These are phyloP conservation scores for Dallia pectoralis DNA, from an alignment of 2,797 vertebrate species.

Conservation along the genomic window DNA sequence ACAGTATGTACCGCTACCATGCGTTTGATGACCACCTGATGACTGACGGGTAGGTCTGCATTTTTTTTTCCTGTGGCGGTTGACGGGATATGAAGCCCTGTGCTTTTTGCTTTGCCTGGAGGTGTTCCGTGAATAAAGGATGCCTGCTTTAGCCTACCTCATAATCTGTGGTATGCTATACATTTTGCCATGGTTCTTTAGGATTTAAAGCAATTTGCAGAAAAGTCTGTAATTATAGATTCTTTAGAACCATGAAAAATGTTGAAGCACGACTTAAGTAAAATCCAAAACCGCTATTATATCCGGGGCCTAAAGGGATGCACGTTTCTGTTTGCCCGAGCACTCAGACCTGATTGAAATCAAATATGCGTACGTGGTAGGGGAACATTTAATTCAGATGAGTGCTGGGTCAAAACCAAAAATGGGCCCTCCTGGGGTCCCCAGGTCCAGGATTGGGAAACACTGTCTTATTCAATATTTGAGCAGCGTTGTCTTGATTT, in stretches of 20 bases:
- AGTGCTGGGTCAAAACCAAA: no score
- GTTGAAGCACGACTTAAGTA: not conserved
- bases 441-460: no score
- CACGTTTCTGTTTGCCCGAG: no score
- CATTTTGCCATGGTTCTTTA: not conserved
- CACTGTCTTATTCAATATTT: no score
- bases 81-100: not conserved
- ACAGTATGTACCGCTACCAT: constrained; percentile 15
- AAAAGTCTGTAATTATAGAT: not conserved
- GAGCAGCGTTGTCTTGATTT: no score
- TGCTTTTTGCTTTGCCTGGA: constrained; percentile 20
- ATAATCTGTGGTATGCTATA: not conserved
- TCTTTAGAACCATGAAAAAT: not conserved
- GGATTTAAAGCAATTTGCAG: not conserved
- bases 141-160: not conserved
- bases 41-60: constrained; percentile 23
- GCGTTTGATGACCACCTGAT: constrained; percentile 7
- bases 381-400: no score
- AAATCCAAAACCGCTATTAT: not conserved
- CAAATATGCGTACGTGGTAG: no score
- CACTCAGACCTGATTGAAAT: no score
- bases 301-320: not conserved
- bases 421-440: no score
- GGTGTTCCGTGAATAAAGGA: not conserved
- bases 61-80: constrained; percentile 2